Conservation (phyloP, 2,888 invertebrate species). For the Hirtodrosophila trivittata region DNA sequence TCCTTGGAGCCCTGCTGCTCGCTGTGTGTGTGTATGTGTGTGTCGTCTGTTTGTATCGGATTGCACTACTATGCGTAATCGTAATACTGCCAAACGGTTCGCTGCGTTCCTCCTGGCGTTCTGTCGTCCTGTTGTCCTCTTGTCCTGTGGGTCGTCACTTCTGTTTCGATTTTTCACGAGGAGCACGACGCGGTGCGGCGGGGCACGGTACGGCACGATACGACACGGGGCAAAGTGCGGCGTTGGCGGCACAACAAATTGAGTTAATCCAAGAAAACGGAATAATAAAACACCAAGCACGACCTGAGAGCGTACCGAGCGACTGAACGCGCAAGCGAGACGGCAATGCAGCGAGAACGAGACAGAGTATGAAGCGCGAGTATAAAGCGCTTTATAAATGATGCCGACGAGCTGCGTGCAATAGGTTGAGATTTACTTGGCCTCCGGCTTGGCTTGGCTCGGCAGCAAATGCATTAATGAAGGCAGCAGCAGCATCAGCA, state of each 20-base stretch:
- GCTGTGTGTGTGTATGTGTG: conserved; percentile 29
- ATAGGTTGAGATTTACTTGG: conserved; percentile 76
- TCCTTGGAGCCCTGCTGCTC: conserved; percentile 18
- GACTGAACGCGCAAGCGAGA: conserved; percentile 4
- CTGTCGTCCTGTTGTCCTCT: conserved; percentile 1
- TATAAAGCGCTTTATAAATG: conserved; percentile 70
- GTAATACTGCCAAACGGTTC: conserved; percentile 46
- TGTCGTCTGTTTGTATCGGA: conserved; percentile 47
- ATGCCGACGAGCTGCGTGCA: conserved; percentile 58
- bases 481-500: conserved; percentile 51
- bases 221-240: neutral
- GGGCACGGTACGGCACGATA: conserved; percentile 18
- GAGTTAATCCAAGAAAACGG: conserved; percentile 79
- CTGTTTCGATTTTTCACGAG: conserved; percentile 65
- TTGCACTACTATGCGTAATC: conserved; percentile 63
- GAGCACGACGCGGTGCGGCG: conserved; percentile 18
- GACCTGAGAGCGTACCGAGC: conserved; percentile 7
- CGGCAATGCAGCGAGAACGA: conserved; percentile 10
- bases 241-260: conserved; percentile 72
- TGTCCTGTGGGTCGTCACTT: conserved; percentile 50
- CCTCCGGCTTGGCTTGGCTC: conserved; percentile 50
- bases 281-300: conserved; percentile 68
- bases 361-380: conserved; percentile 12
- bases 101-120: conserved; percentile 49
- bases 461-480: conserved; percentile 73